phyloP scores from a whole-genome alignment of 2,113 vertebrate species.

The Alethe castanea region DNA sequence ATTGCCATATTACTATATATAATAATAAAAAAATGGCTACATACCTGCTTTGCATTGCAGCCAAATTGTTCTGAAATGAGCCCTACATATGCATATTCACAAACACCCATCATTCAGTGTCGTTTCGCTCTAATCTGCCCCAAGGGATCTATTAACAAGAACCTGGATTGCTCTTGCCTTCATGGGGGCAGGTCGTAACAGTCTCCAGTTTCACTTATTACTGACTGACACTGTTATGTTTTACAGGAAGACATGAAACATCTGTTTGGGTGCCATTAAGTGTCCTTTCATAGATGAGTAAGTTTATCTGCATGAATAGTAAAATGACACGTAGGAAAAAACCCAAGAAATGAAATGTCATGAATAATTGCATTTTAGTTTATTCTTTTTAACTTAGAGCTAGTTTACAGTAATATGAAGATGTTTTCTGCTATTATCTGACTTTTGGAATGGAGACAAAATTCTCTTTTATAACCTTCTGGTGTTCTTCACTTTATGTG shows the following conservation, averaged over 20 bases:
- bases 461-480: neutral
- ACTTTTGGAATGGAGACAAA: neutral
- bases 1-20: neutral
- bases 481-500: neutral
- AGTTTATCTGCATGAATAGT: neutral
- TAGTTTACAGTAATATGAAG: neutral
- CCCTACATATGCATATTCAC: neutral
- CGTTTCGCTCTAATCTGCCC: neutral
- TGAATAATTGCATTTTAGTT: neutral
- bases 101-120: neutral
- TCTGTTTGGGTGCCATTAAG: neutral
- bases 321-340: neutral
- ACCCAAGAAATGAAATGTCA: neutral
- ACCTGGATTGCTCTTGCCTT: neutral
- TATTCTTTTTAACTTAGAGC: neutral
- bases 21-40: neutral
- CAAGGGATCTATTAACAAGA: neutral
- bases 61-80: neutral
- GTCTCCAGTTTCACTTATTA: neutral
- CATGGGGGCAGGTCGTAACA: rapidly evolving
- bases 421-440: neutral
- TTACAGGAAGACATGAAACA: neutral
- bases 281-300: neutral
- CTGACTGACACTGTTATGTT: neutral
- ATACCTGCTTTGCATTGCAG: neutral